Evolutionary conservation across 2,113 vertebrate genomes (phyloP), one percentile per base, ranked within the genome.

Genomic region (Atractosteus spatula): DNA sequence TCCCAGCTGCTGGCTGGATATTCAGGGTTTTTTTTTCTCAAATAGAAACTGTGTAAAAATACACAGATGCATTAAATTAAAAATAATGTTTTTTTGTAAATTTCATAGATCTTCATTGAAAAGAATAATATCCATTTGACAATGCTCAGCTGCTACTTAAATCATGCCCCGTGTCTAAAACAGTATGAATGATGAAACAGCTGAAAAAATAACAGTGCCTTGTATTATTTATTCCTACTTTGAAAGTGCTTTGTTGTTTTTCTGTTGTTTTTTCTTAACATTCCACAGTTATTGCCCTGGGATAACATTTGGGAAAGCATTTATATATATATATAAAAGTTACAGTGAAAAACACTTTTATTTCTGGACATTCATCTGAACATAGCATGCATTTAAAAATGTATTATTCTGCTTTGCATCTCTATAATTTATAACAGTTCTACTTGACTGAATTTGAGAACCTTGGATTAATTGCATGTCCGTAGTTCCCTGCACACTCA

Each of bases 81-180:
- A 72, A 45, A 44, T 62, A 72, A 72, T 65, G 51, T 62, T 66
- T 72, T 29, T 29, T 55, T 54, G 59, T 51, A 64, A 72, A 72
- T 55, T 66, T 55, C 45, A 71, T 71, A 71, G 76, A 70, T 78
- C 56, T 78, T 74, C 51, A 77, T 69, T 69, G 66, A 17, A 54
- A 74, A 71, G 63, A 69, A 67, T 71, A 74, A 68, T 66, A 74
- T 47, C 64, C 57, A 63, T 64, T n/a, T 68, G 72, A 74, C 69
- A 74, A 45, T 63, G 57, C 64, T 78, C 69, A 74, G 72, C 72
- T 68, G 69, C 66, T 68, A 62, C 51, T 64, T 78, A 78, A 74
- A 74, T 71, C 69, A 68, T 64, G 41, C 43, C 55, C 62, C 61
- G 8, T 63, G 61, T 71, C 47, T 61, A 66, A 75, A 70, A 70